These are phyloP conservation scores for Rhagonycha lutea DNA, from an alignment of 2,888 invertebrate species.

Conservation along the genomic window DNA sequence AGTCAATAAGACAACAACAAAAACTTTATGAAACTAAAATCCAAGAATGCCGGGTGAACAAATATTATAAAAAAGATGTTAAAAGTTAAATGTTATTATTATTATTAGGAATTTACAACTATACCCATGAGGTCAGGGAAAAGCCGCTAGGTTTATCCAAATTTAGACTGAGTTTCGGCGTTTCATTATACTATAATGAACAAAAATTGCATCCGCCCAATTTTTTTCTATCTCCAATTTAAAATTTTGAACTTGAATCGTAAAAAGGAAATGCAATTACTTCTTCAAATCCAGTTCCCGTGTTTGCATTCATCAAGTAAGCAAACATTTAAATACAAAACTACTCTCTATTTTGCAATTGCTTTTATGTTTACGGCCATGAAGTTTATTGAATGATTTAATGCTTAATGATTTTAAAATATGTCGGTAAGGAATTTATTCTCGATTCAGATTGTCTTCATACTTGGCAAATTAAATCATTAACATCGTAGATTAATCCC, in stretches of 20 bases:
- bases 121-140: too few relatives aligned
- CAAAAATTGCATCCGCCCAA: neutral
- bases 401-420: neutral
- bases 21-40: too few relatives aligned
- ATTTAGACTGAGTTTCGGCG: neutral
- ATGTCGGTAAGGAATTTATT: neutral
- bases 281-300: neutral
- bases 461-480: neutral
- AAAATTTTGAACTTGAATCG: neutral
- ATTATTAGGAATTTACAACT: too few relatives aligned
- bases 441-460: neutral
- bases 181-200: neutral
- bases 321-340: neutral
- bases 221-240: neutral
- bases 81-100: too few relatives aligned
- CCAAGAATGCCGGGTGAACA: too few relatives aligned
- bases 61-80: too few relatives aligned
- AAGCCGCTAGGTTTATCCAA: neutral
- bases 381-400: conserved; percentile 9
- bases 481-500: neutral
- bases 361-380: conserved; percentile 5
- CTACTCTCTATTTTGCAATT: neutral
- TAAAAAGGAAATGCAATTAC: neutral
- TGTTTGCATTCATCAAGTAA: neutral
- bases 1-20: too few relatives aligned